Percentiles rank a stretch among this genome's conserved stretches.
Conservation (phyloP, 2,888 invertebrate species). For the Blastobasis lacticolella region DNA sequence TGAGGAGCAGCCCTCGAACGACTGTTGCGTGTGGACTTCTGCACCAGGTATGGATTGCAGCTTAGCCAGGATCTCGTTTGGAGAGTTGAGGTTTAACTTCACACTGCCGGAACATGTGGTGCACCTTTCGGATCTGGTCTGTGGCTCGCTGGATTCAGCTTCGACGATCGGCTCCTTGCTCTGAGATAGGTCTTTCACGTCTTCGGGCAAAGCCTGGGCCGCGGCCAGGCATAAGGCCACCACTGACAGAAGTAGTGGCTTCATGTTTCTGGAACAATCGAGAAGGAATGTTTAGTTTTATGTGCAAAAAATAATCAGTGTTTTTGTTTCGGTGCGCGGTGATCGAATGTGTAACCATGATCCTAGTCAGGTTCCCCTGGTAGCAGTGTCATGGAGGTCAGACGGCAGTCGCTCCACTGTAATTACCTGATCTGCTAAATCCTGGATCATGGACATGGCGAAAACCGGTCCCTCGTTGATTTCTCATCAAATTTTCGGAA, state of each 20-base stretch:
- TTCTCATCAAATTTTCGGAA: too few species aligned
- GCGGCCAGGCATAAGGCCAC: slow-evolving; percentile 51
- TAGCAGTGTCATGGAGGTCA: too few species aligned
- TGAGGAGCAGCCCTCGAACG: slow-evolving; percentile 56
- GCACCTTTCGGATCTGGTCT: slow-evolving; percentile 48
- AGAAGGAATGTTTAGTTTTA: not conserved
- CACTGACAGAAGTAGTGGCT: slow-evolving; percentile 60
- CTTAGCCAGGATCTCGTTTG: slow-evolving; percentile 41
- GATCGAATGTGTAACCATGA: too few species aligned
- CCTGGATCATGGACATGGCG: too few species aligned
- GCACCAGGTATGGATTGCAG: slow-evolving; percentile 42
- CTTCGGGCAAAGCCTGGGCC: slow-evolving; percentile 45
- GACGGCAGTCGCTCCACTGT: too few species aligned
- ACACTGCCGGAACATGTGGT: slow-evolving; percentile 36
- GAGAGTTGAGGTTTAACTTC: slow-evolving; percentile 36
- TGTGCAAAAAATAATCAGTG: too few species aligned
- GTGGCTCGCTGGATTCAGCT: slow-evolving; percentile 44
- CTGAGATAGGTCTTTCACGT: slow-evolving; percentile 46
- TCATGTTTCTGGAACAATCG: slow-evolving; percentile 65
- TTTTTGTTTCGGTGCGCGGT: too few species aligned
- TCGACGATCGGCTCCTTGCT: slow-evolving; percentile 41
- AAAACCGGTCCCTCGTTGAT: too few species aligned
- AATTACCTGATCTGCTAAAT: too few species aligned
- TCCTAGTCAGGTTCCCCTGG: too few species aligned
- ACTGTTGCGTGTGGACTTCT: slow-evolving; percentile 57